Conservation (phyloP, 2,113 vertebrate species). For the Onychostoma macrolepis region DNA sequence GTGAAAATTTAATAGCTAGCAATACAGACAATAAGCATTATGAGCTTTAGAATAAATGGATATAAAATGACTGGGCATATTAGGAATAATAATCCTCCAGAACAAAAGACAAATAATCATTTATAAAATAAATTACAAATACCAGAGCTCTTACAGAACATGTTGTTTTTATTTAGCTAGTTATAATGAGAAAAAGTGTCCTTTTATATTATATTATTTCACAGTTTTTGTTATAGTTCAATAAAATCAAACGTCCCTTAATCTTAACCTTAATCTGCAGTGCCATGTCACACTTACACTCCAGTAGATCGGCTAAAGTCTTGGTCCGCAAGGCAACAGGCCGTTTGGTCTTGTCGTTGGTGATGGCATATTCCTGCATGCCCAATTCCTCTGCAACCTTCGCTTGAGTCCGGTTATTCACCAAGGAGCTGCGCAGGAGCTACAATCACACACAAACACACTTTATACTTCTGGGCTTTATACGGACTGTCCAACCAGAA, state of each 20-base stretch:
- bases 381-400: constrained; percentile 98
- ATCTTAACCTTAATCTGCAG: not conserved
- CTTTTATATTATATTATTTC: too few relatives aligned
- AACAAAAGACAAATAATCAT: not conserved
- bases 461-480: not conserved
- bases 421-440: constrained; percentile 94
- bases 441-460: constrained; percentile 64
- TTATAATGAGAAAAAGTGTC: too few relatives aligned
- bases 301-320: constrained; percentile 93
- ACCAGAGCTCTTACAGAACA: too few relatives aligned
- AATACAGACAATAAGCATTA: not conserved
- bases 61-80: not conserved
- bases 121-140: not conserved
- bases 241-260: not conserved
- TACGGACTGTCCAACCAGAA: not conserved
- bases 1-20: not conserved
- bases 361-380: constrained; percentile 98
- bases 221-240: not conserved
- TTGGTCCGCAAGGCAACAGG: constrained; percentile 94
- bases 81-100: not conserved
- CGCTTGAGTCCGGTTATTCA: constrained; percentile 98
- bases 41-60: not conserved
- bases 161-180: too few relatives aligned
- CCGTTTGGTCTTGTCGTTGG: constrained; percentile 97
- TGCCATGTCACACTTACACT: constrained; percentile 81